A percentile compares a stretch with the other conserved stretches of the same genome.
Evolutionary conservation across 2,113 vertebrate species (phyloP).

Genomic region (Dipodomys ordii): DNA sequence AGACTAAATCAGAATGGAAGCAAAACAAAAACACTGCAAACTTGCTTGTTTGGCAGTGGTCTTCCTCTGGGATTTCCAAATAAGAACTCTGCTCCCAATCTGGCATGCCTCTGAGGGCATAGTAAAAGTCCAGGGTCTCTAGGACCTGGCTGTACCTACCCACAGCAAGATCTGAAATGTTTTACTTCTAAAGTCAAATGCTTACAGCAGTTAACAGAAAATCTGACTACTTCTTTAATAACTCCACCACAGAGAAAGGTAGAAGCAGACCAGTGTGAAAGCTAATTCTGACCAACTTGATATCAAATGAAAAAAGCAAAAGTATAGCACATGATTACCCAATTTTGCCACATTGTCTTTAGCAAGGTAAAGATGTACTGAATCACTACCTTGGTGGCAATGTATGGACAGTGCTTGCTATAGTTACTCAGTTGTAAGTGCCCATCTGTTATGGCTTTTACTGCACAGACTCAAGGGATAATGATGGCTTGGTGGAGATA

Average conservation of each 20-base stretch:
- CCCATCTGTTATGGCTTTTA: not conserved
- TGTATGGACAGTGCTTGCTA: not conserved
- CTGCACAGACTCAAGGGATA: constrained; percentile 4
- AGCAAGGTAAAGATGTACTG: not conserved
- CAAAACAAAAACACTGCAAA: not conserved
- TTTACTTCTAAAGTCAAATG: not conserved
- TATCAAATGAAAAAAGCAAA: not conserved
- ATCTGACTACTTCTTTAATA: not conserved
- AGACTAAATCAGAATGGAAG: not conserved
- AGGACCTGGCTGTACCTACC: not conserved
- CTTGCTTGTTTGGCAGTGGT: not conserved
- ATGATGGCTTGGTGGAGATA: not conserved
- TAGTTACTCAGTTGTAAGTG: not conserved
- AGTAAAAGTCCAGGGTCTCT: not conserved
- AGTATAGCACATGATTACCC: rapidly evolving
- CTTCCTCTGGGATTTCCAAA: not conserved
- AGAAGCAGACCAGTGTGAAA: not conserved
- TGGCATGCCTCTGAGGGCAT: not conserved
- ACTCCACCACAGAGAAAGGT: not conserved
- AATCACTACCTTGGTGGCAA: not conserved
- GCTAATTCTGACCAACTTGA: not conserved
- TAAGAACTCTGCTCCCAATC: not conserved
- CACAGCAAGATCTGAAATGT: not conserved
- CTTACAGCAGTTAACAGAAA: not conserved
- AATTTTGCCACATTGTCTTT: not conserved